These are phyloP conservation scores for Platycheirus albimanus DNA, from an alignment of 2,888 invertebrate genomes.

Conservation along the genomic window DNA sequence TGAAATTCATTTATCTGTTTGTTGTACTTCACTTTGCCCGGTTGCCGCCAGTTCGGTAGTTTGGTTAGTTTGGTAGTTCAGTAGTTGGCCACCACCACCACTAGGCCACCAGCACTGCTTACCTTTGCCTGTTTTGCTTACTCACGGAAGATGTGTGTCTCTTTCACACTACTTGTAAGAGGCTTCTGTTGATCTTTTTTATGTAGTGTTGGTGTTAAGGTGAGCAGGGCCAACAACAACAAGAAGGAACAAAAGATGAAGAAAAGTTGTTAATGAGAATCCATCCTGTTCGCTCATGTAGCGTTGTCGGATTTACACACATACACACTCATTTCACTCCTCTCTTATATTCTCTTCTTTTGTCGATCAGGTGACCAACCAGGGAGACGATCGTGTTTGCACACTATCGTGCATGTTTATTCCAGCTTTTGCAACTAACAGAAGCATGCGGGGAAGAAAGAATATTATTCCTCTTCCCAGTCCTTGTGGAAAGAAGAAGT, in stretches of 20 bases:
- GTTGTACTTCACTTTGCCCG: conserved; percentile 78
- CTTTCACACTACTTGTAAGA: no score
- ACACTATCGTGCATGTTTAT: conserved; percentile 45
- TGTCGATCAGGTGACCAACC: conserved; percentile 43
- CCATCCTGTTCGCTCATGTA: conserved; percentile 60
- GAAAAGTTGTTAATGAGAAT: conserved; percentile 37
- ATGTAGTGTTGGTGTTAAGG: conserved; percentile 66
- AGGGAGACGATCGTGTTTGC: conserved; percentile 45
- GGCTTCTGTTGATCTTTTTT: conserved; percentile 46
- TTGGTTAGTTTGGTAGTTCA: no score
- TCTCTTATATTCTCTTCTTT: conserved; percentile 41
- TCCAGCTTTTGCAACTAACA: not conserved
- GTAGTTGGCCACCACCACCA: no score
- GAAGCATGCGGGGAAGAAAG: not conserved
- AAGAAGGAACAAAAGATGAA: conserved; percentile 19
- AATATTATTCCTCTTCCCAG: not conserved
- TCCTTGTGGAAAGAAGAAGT: conserved; percentile 17
- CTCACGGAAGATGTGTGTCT: no score
- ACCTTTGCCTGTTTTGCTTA: conserved; percentile 56
- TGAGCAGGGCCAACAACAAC: conserved; percentile 39
- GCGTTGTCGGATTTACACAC: conserved; percentile 24
- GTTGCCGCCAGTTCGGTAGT: conserved; percentile 60
- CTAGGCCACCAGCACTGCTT: conserved; percentile 1
- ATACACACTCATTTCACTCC: conserved; percentile 12
- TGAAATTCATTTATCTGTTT: conserved; percentile 81